phyloP scores from a whole-genome alignment of 1,140 invertebrate species.

The Schlechtendalia chinensis region DNA sequence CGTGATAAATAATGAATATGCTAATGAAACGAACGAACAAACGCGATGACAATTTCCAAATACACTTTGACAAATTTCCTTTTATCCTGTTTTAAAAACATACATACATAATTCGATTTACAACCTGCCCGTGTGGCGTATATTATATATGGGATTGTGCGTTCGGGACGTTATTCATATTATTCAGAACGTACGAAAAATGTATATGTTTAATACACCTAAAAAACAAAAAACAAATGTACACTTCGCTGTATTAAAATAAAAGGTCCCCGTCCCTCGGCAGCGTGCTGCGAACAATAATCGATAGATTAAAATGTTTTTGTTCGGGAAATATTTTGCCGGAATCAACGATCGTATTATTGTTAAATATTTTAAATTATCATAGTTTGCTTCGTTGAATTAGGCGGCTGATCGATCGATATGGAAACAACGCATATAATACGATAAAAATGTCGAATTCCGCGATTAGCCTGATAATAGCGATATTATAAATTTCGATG shows the following conservation, averaged over 20 bases:
- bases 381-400: no score
- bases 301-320: background rate
- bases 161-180: background rate
- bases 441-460: no score
- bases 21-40: constrained; percentile 28
- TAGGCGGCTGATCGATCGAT: no score
- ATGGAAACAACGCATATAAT: no score
- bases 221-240: background rate
- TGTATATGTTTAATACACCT: background rate
- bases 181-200: background rate
- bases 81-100: constrained; percentile 24
- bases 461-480: no score
- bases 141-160: background rate
- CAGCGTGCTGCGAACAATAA: background rate
- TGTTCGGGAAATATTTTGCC: background rate
- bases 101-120: constrained; percentile 28
- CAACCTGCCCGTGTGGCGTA: background rate
- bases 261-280: no score
- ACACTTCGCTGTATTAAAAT: background rate
- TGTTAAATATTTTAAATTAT: no score
- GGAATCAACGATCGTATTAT: background rate
- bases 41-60: constrained; percentile 13
- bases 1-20: constrained; percentile 12
- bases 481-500: no score
- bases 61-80: constrained; percentile 24